A percentile compares a stretch with the other conserved stretches of the same genome.
Evolutionary conservation across 2,113 vertebrate genomes (phyloP).

Genomic region (Propithecus coquereli): DNA sequence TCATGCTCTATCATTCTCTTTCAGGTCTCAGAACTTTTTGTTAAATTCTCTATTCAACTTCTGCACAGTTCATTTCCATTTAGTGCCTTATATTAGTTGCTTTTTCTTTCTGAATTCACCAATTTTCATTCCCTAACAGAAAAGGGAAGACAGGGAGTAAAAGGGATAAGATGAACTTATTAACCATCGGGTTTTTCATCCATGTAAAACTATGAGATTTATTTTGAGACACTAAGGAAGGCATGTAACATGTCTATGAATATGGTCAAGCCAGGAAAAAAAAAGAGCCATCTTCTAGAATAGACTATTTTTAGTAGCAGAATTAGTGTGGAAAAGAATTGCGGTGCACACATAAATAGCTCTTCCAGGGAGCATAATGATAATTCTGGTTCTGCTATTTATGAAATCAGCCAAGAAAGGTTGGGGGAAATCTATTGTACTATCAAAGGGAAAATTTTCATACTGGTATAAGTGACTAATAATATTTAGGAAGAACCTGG

Average conservation of each 20-base stretch:
- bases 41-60: neutral
- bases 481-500: slow-evolving; percentile 52
- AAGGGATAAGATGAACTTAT: neutral
- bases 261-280: neutral
- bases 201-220: neutral
- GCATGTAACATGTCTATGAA: slow-evolving; percentile 7
- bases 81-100: neutral
- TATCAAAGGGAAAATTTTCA: slow-evolving; percentile 47
- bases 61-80: neutral
- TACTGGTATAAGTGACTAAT: slow-evolving; percentile 42
- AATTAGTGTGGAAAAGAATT: slow-evolving; percentile 32
- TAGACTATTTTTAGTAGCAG: slow-evolving; percentile 14
- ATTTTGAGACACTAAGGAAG: neutral
- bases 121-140: neutral
- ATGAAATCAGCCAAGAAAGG: slow-evolving; percentile 33
- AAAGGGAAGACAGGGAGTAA: neutral
- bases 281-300: neutral
- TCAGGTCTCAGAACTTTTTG: neutral
- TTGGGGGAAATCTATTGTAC: slow-evolving; percentile 49
- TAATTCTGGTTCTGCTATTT: slow-evolving; percentile 44
- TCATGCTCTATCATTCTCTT: neutral
- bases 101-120: neutral
- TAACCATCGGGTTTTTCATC: neutral
- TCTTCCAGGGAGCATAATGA: slow-evolving; percentile 31
- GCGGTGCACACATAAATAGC: slow-evolving; percentile 3